Evolutionary conservation across 2,113 vertebrate genomes (phyloP).

Genomic region (Psephotus haematonotus): DNA sequence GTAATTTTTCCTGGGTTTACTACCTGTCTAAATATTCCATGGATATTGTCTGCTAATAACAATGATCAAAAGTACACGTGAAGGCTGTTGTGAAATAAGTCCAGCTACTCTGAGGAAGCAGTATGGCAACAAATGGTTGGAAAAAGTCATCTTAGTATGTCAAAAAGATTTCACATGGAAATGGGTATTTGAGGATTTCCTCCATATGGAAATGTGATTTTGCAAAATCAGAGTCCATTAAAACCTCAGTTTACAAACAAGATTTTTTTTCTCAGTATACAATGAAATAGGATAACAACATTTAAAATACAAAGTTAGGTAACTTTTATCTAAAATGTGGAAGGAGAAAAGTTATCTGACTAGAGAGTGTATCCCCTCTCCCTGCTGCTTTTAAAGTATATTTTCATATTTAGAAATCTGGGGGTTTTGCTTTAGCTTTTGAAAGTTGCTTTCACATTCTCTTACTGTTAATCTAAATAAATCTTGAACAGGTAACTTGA

Average conservation of each 20-base stretch:
- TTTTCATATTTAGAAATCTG: background rate
- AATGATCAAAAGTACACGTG: background rate
- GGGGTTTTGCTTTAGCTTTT: no score
- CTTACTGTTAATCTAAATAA: no score
- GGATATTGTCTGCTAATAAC: background rate
- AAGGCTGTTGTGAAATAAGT: background rate
- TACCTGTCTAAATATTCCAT: background rate
- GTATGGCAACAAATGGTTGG: background rate
- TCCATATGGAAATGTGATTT: background rate
- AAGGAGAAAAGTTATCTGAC: background rate
- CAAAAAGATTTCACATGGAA: background rate
- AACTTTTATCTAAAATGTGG: background rate
- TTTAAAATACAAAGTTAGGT: background rate
- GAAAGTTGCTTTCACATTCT: no score
- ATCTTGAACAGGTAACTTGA: no score
- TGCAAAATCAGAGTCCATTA: background rate
- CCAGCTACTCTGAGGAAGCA: background rate
- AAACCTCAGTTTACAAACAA: background rate
- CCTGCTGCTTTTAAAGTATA: background rate
- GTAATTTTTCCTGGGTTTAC: background rate
- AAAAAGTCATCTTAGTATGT: background rate
- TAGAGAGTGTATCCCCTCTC: background rate
- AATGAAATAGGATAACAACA: background rate
- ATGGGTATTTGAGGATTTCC: background rate
- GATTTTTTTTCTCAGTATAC: background rate